Evolutionary conservation across 2,113 vertebrate genomes (phyloP).

Genomic region (Meles meles): DNA sequence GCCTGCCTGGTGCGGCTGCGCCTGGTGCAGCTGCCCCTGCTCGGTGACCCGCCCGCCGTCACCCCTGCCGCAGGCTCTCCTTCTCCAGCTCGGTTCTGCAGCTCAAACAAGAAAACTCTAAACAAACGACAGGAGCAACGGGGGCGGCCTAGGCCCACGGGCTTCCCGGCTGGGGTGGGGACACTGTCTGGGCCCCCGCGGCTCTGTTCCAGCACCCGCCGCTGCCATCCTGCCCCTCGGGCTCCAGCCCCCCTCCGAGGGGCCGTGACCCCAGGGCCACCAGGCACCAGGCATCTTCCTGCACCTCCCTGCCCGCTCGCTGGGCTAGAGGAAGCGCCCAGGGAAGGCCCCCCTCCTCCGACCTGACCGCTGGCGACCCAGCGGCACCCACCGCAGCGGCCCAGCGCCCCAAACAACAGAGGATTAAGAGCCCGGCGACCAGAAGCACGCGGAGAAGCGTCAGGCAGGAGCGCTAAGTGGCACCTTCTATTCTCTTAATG

Average conservation of each 20-base stretch:
- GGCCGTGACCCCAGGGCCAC: neutral
- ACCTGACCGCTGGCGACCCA: neutral
- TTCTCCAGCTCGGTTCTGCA: neutral
- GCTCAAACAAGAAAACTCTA: conserved; percentile 3
- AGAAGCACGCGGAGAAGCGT: fast-evolving
- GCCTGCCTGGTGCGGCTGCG: neutral
- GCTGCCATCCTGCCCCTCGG: neutral
- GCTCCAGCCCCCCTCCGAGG: neutral
- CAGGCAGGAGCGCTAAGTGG: fast-evolving
- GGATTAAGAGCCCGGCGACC: fast-evolving
- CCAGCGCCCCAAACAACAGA: neutral
- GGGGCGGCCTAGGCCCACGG: fast-evolving
- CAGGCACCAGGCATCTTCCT: neutral
- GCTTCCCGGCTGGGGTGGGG: neutral
- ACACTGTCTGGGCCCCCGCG: fast-evolving
- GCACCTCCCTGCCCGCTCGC: neutral
- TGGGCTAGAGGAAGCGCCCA: neutral
- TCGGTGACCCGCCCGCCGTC: fast-evolving
- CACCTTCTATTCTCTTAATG: fast-evolving
- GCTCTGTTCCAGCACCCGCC: neutral
- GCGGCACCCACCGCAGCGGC: too few species aligned
- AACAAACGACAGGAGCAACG: neutral
- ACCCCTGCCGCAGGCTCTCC: neutral
- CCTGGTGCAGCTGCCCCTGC: neutral
- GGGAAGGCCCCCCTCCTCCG: neutral